Evolutionary conservation across 2,888 invertebrate genomes (phyloP).

Genomic region (Harmothoe impar): DNA sequence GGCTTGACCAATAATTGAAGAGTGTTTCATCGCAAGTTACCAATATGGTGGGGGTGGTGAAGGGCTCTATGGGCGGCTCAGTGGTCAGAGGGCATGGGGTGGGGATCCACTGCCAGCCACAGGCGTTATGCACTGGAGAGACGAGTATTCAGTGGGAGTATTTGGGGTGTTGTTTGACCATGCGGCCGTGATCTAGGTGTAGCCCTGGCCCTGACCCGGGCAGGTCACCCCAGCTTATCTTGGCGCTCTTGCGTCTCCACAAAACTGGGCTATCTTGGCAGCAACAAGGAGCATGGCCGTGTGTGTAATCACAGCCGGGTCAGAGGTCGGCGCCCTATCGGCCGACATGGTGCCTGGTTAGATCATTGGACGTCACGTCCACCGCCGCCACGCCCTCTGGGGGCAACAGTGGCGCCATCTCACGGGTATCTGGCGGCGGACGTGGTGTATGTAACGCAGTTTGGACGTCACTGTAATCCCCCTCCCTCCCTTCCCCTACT

Average conservation of each 20-base stretch:
- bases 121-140: not conserved
- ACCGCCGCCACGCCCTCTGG: constrained; percentile 18
- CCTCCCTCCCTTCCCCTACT: not conserved
- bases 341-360: constrained; percentile 39
- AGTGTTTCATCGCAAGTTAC: not conserved
- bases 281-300: constrained; percentile 30
- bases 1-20: constrained; percentile 51
- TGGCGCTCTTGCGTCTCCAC: not conserved
- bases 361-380: constrained; percentile 51
- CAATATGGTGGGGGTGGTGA: not conserved
- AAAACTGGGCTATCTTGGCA: constrained; percentile 61
- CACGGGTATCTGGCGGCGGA: constrained; percentile 28
- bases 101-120: not conserved
- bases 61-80: not conserved
- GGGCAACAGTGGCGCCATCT: constrained; percentile 27
- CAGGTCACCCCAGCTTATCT: constrained; percentile 52
- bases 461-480: not conserved
- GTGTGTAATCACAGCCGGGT: constrained; percentile 43
- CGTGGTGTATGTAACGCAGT: no score
- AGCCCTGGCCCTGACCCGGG: not conserved
- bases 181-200: not conserved
- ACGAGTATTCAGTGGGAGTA: not conserved
- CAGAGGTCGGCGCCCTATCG: constrained; percentile 48
- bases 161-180: constrained; percentile 11
- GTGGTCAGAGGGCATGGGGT: not conserved